Conservation (phyloP, 2,888 invertebrate species). For the Drosophila dives region DNA sequence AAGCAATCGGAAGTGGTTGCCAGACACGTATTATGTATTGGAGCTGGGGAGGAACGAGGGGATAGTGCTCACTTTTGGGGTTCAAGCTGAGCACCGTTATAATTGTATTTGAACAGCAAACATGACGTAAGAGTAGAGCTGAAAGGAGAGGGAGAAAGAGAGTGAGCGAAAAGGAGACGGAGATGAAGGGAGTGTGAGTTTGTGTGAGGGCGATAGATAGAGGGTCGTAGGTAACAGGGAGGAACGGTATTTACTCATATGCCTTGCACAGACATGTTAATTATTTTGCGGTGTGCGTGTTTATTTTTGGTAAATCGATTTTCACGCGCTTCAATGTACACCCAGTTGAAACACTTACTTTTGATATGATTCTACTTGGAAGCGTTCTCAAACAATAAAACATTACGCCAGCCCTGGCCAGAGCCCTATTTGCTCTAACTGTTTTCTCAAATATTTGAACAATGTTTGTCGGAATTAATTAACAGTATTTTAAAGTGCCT, state of each 20-base stretch:
- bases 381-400: slow-evolving; percentile 40
- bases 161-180: not conserved
- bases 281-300: slow-evolving; percentile 70
- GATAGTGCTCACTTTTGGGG: slow-evolving; percentile 43
- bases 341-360: not conserved
- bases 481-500: slow-evolving; percentile 58
- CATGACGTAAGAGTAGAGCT: slow-evolving; percentile 20
- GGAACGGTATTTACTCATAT: slow-evolving; percentile 73
- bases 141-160: not conserved
- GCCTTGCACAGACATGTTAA: slow-evolving; percentile 79
- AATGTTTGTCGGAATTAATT: slow-evolving; percentile 80
- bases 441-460: slow-evolving; percentile 71
- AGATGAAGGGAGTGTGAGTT: not conserved
- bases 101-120: slow-evolving; percentile 52
- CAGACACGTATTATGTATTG: slow-evolving; percentile 62
- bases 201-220: not conserved
- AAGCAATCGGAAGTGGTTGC: slow-evolving; percentile 74
- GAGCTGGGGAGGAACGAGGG: not conserved
- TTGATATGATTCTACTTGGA: not conserved
- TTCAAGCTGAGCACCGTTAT: slow-evolving; percentile 26
- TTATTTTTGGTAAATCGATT: slow-evolving; percentile 77
- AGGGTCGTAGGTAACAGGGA: slow-evolving; percentile 13
- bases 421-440: slow-evolving; percentile 33
- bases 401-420: slow-evolving; percentile 2
- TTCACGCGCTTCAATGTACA: slow-evolving; percentile 56